Percentiles rank a stretch among this genome's conserved stretches.
Evolutionary conservation across 1,140 invertebrate species (phyloP).

Genomic region (Saccostrea echinata): DNA sequence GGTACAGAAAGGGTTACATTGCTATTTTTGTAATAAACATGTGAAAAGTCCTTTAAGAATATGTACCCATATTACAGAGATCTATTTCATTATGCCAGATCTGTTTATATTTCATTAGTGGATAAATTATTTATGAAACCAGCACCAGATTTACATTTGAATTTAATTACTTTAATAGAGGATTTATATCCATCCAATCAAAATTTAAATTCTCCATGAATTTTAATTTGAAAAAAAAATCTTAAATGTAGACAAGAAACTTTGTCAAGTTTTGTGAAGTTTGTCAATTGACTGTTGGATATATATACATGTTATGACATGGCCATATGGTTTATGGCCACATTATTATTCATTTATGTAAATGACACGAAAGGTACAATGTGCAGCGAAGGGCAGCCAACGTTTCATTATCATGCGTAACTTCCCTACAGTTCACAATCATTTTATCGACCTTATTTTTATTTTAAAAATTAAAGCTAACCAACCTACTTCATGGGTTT

Average conservation of each 20-base stretch:
- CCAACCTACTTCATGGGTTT: background rate
- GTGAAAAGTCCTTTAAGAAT: no score
- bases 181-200: slow-evolving; percentile 10
- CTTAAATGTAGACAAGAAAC: background rate
- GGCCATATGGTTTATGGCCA: background rate
- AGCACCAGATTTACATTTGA: background rate
- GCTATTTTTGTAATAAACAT: no score
- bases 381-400: background rate
- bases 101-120: no score
- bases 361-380: background rate
- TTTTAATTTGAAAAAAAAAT: slow-evolving; percentile 19
- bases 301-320: slow-evolving; percentile 30
- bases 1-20: no score
- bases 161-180: background rate
- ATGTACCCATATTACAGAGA: no score
- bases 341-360: slow-evolving; percentile 40
- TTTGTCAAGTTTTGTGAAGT: background rate
- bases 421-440: background rate
- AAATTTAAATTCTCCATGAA: slow-evolving; percentile 26
- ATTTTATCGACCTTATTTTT: background rate
- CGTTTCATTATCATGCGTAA: slow-evolving; percentile 23
- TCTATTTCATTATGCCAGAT: no score
- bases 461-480: background rate
- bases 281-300: background rate
- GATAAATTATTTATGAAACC: slow-evolving; percentile 19